Evolutionary conservation across 2,797 vertebrate genomes (phyloP).

Genomic region (Sebastes miniatus): DNA sequence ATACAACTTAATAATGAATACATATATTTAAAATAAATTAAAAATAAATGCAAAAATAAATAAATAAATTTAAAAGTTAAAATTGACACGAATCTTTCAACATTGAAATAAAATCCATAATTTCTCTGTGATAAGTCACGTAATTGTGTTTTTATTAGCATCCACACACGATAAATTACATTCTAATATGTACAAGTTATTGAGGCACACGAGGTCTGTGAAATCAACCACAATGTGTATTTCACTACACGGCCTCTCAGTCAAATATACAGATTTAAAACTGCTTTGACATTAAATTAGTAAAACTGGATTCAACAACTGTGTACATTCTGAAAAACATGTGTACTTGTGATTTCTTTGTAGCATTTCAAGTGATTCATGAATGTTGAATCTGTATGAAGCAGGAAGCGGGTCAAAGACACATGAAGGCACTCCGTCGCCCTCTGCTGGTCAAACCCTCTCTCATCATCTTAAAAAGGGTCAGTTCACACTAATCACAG

Average conservation of each 20-base stretch:
- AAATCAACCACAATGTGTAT: background rate
- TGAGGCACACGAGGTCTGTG: slow-evolving; percentile 23
- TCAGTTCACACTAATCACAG: background rate
- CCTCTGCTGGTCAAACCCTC: slow-evolving; percentile 54
- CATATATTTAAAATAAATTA: no score
- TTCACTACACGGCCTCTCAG: no score
- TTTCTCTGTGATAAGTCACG: background rate
- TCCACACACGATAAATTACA: slow-evolving; percentile 40
- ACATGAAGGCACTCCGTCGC: slow-evolving; percentile 38
- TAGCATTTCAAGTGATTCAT: background rate
- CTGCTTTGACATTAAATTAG: background rate
- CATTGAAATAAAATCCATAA: background rate
- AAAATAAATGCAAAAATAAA: no score
- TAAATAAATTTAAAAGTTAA: no score
- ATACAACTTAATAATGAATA: no score
- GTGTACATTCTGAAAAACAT: background rate
- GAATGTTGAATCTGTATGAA: background rate
- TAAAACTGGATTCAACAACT: background rate
- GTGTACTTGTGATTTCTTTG: background rate
- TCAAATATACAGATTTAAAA: no score
- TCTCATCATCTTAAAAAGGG: background rate
- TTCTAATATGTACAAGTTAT: slow-evolving; percentile 46
- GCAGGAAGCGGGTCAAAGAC: background rate
- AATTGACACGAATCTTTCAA: background rate
- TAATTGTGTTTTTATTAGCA: slow-evolving; percentile 1